Evolutionary conservation across 2,113 vertebrate species (phyloP), one percentile per base, ranked within the genome.

Genomic region (Oncorhynchus gorbuscha): DNA sequence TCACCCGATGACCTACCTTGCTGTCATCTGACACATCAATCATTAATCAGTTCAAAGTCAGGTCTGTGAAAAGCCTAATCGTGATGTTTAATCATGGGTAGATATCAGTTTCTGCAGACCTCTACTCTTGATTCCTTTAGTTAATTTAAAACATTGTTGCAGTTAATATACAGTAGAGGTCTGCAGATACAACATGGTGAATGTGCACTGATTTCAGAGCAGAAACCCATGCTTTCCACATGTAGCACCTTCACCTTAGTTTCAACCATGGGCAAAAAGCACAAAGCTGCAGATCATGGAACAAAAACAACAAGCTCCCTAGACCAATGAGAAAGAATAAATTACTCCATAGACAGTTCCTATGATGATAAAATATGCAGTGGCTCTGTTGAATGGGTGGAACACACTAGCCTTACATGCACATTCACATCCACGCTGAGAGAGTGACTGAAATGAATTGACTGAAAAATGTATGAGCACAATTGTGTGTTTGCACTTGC

Each of bases 381-480:
- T 45, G 39, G 39, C 39, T 45, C 39, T 45, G 39, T 45, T 45
- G 39, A 45, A 45, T 45, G 2, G 39, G 39, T 45, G 39, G 30
- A 68, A 32, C 22, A 62, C n/a, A 22, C 13, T n/a, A 5, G 16
- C 13, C 59, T 55, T 55, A 30, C 69, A 22, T 30, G 12, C 30
- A 22, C 45, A 30, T 67, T 30, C 66, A 35, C 70, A 65, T 55
- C 69, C 70, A 48, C 14, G 3, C 49, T 72, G 71, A 72, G 77
- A 45, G 39, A 45, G 77, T 72, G 83, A 79, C 74, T 78, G 79
- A 87, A 87, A 89, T 78, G 87, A 76, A 45, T 11, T 26, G 48
- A 65, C 81, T 93, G 83, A 94, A 93, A 93, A 84, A 93, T 93
- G 82, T 73, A 92, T 92, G 87, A 93, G 86, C 49, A 72, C 81